phyloP scores from a whole-genome alignment of 2,113 vertebrate genomes.

The Stictonetta naevosa region DNA sequence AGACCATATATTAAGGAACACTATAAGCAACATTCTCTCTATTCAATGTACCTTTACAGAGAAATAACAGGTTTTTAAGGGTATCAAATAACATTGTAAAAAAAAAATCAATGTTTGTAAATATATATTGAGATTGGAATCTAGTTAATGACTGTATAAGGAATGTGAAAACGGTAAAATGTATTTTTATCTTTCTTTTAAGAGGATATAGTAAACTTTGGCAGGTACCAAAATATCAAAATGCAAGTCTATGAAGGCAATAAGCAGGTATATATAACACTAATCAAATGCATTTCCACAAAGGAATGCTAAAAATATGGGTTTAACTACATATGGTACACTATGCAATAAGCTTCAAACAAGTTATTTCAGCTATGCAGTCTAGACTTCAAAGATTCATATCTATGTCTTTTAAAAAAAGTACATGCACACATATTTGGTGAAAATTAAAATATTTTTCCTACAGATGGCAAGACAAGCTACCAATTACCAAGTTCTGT shows the following conservation, averaged over 20 bases:
- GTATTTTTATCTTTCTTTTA: neutral
- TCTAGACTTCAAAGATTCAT: neutral
- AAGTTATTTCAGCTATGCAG: neutral
- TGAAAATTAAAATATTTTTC: neutral
- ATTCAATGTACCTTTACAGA: neutral
- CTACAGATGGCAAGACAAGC: constrained; percentile 15
- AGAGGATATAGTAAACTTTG: neutral
- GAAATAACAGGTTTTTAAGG: neutral
- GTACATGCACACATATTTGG: neutral
- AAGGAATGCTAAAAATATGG: constrained; percentile 2
- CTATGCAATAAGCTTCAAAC: neutral
- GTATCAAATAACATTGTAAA: neutral
- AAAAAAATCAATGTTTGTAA: neutral
- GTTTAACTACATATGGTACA: neutral
- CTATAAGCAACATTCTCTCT: neutral
- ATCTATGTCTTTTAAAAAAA: neutral
- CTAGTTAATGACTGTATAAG: neutral
- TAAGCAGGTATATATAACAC: neutral
- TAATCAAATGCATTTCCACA: neutral
- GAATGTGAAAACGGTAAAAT: neutral
- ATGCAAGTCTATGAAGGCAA: neutral
- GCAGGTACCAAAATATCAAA: neutral
- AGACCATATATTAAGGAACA: neutral
- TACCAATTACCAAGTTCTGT: constrained; percentile 5
- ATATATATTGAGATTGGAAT: neutral